Base-by-base conservation (phyloP, 2,888 invertebrate genomes). In the Phortica magna region DNA sequence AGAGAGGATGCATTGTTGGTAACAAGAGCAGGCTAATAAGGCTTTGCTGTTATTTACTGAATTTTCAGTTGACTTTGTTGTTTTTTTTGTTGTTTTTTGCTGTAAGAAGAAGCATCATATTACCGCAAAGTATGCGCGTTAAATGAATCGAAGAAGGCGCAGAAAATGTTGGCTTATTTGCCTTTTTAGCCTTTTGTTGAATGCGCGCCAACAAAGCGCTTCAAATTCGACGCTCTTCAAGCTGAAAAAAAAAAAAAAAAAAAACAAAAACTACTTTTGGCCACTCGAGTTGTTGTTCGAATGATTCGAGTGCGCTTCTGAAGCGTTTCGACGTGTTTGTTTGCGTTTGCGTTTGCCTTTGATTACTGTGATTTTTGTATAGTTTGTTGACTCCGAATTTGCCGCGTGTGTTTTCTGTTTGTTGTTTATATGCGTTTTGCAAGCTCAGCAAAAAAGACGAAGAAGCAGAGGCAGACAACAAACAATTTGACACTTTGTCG, bases 21-120 rank as follows among this genome's bases (percentile, higher is more conserved):
- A 78, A 78, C 78, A 82, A 82, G 82, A 85, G 81, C 81, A 41
- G 80, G 88, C 83, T 85, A 87, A 85, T 85, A 80, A 80, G 82
- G 85, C 83, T 88, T 84, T 87, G 84, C 81, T 79, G 84, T 48
- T 48, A 12, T 48, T 48, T 12, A 14, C 31, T 31, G 31, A 31
- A 31, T 31, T 31, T 31, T 31, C 31, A 31, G 31, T 31, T 4
- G 31, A 31, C 31, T 31, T 48, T 48, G 48, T 48, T 48, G 48
- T 48, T 48, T 48, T 48, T 14, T 48, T 48, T 48, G 9, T 48
- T 6, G 6, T 48, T 48, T 48, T 48, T 48, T 48, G 2, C 4
- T 48, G 14, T 48, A 6, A 12, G 3, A 14, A 48, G 10, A 48
- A 14, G 82, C 79, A 82, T 85, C 88, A 87, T 82, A 84, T 85